Base-by-base conservation (phyloP, 2,113 vertebrate genomes). In the Cariama cristata region DNA sequence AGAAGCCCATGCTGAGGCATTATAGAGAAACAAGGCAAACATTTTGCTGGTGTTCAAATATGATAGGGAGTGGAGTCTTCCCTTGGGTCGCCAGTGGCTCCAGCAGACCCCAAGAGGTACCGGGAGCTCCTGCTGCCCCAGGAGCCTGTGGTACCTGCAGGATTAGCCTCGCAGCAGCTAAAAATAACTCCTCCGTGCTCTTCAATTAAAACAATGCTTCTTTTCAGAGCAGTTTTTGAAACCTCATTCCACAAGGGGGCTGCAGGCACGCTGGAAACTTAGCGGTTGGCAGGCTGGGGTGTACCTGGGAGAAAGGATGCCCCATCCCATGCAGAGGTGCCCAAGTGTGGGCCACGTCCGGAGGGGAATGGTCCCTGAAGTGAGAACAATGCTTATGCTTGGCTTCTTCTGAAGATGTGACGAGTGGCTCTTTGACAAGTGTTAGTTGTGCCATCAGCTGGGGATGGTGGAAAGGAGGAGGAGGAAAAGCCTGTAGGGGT, bases 231-330 rank as follows among this genome's bases (percentile, higher is more conserved):
- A 47, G 64, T n/a, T 90, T 97, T 95, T 97, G 94, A 98, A 97
- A 94, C 56, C 71, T 95, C 77, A 73, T 97, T 98, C 98, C 98
- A 98, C 98, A 98, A 98, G 98, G 98, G 98, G 98, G 98, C 98
- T 98, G 97, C 97, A 92, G 88, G 92, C 89, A 91, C 63, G 27
- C 93, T 94, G 72, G 60, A 86, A 92, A 79, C 93, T 79, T 38
- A 76, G 80, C 16, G 16, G 73, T 66, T 95, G 77, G 83, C 50
- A 91, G 64, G 32, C 68, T 50, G 72, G 76, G 72, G n/a, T 93
- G 68, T 18, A 80, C 73, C 76, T 71, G 84, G 47, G 72, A 63
- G 76, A 45, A 86, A 59, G 30, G 68, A 67, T 59, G 75, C 22
- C 24, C 0, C 7, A 69, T 58, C 14, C 30, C 19, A 9, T 2